Conservation (phyloP, 2,888 invertebrate species). For the Morpho deidamia region DNA sequence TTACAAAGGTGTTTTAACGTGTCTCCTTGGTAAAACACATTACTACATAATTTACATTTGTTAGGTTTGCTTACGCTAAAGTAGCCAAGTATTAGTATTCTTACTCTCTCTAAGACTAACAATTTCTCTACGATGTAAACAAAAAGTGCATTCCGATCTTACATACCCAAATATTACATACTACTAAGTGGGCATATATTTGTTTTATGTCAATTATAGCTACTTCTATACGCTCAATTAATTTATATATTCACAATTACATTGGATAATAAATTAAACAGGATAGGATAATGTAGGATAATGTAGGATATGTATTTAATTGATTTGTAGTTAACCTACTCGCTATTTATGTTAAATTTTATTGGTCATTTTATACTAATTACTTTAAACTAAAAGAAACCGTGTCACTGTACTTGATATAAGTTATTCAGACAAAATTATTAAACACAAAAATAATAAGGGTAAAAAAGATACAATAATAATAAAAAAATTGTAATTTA, state of each 20-base stretch:
- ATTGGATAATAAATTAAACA: no score
- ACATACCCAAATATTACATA: conserved; percentile 12
- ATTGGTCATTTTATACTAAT: no score
- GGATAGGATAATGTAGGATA: no score
- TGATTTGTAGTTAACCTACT: no score
- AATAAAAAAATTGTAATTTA: no score
- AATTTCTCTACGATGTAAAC: conserved; percentile 35
- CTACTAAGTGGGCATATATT: conserved; percentile 4
- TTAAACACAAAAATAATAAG: no score
- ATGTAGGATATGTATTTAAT: no score
- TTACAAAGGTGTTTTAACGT: not conserved
- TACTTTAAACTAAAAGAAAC: no score
- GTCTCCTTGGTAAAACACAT: conserved; percentile 9
- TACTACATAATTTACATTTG: conserved; percentile 15
- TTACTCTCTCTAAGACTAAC: conserved; percentile 34
- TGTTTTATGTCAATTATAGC: not conserved
- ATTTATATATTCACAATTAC: not conserved
- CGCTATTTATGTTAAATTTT: no score
- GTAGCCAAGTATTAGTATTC: conserved; percentile 31
- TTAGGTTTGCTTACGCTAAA: conserved; percentile 16
- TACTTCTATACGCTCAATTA: not conserved
- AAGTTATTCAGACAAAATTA: no score
- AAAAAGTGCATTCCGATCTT: conserved; percentile 16
- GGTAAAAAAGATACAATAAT: no score
- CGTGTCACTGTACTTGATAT: no score